Evolutionary conservation across 2,888 invertebrate genomes (phyloP).

Genomic region (Drosophila buzzatii): DNA sequence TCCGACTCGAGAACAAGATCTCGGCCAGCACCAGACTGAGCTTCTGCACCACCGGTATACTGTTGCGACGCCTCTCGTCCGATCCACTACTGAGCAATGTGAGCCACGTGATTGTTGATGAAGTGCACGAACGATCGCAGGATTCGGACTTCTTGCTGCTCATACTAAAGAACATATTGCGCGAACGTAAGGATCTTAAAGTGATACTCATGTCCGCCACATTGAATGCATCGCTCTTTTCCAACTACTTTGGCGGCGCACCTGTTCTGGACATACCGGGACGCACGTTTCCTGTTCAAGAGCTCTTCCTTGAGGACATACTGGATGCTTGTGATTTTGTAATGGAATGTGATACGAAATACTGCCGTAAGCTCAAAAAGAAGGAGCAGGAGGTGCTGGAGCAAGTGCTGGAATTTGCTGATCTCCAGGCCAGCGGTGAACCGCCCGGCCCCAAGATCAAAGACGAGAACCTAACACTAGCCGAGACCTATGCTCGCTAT

Average conservation of each 20-base stretch:
- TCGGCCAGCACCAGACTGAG: slow-evolving; percentile 92
- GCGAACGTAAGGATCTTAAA: slow-evolving; percentile 90
- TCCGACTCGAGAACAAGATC: slow-evolving; percentile 91
- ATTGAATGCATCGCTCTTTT: slow-evolving; percentile 93
- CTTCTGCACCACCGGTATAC: slow-evolving; percentile 97
- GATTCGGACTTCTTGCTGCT: slow-evolving; percentile 96
- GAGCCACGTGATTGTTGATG: slow-evolving; percentile 94
- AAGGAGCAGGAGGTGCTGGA: slow-evolving; percentile 88
- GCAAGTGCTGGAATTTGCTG: slow-evolving; percentile 88
- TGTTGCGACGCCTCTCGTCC: slow-evolving; percentile 92
- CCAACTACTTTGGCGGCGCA: slow-evolving; percentile 91
- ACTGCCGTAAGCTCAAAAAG: slow-evolving; percentile 87
- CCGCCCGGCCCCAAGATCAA: slow-evolving; percentile 88
- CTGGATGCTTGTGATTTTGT: slow-evolving; percentile 88
- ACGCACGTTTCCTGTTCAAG: slow-evolving; percentile 93
- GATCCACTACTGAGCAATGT: slow-evolving; percentile 91
- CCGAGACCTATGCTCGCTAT: slow-evolving; percentile 90
- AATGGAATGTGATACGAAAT: slow-evolving; percentile 87
- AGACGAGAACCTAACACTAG: slow-evolving; percentile 90
- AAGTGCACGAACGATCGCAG: slow-evolving; percentile 96
- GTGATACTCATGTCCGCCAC: slow-evolving; percentile 97
- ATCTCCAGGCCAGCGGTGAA: slow-evolving; percentile 86
- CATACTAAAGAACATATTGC: slow-evolving; percentile 91
- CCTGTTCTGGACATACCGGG: slow-evolving; percentile 94
- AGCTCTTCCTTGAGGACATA: slow-evolving; percentile 93